phyloP scores from a whole-genome alignment of 2,797 vertebrate genomes.

The Lagodon rhomboides region DNA sequence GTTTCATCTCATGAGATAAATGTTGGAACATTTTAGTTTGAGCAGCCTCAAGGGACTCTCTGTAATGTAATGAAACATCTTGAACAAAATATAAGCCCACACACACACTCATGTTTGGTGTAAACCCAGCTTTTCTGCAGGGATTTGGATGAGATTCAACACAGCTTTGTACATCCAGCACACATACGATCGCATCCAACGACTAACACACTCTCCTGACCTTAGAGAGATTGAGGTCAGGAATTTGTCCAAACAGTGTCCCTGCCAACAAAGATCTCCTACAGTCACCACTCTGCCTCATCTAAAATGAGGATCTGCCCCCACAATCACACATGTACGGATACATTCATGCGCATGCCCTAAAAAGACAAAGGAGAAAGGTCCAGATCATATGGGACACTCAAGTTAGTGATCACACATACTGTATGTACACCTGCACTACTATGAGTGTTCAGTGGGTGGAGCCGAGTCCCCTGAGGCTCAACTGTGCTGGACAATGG shows the following conservation, averaged over 20 bases:
- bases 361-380: background rate
- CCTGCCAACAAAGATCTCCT: conserved; percentile 13
- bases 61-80: conserved; percentile 8
- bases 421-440: conserved; percentile 6
- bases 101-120: background rate
- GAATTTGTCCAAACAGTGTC: conserved; percentile 38
- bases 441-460: conserved; percentile 4
- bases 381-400: background rate
- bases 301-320: conserved; percentile 17
- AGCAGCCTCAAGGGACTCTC: background rate
- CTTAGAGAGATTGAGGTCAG: conserved; percentile 54
- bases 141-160: conserved; percentile 21
- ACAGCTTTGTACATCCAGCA: conserved; percentile 2
- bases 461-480: conserved; percentile 34
- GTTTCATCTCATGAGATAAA: background rate
- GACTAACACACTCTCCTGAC: conserved; percentile 18
- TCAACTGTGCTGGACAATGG: conserved; percentile 40
- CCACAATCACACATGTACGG: conserved; percentile 6
- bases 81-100: background rate
- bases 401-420: background rate
- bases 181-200: conserved; percentile 24
- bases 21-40: background rate
- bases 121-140: conserved; percentile 5
- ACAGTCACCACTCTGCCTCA: background rate
- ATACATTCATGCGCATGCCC: background rate